A percentile compares a stretch with the other conserved stretches of the same genome.
Evolutionary conservation across 2,888 invertebrate genomes (phyloP).

Genomic region (Ommatoiulus sabulosus): DNA sequence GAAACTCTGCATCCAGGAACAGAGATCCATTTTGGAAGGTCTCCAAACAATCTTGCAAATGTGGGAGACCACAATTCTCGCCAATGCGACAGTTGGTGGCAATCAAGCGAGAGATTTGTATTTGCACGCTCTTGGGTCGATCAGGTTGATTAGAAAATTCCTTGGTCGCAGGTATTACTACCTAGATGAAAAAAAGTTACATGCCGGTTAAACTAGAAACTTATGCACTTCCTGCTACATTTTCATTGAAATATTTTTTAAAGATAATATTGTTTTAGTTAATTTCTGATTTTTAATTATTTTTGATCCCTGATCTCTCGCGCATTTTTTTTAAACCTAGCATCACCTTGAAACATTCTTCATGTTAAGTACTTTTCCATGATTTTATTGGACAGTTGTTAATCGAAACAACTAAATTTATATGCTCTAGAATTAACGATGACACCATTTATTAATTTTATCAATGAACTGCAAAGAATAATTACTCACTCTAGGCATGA

Average conservation of each 20-base stretch:
- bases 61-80: slow-evolving; percentile 73
- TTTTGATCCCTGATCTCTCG: too few relatives aligned
- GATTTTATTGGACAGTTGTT: too few relatives aligned
- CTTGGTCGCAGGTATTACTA: slow-evolving; percentile 81
- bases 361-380: too few relatives aligned
- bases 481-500: slow-evolving; percentile 86
- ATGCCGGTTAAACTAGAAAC: neutral
- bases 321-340: too few relatives aligned
- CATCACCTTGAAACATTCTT: too few relatives aligned
- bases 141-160: slow-evolving; percentile 86
- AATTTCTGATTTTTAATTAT: too few relatives aligned
- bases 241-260: too few relatives aligned
- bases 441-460: neutral
- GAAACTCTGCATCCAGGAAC: slow-evolving; percentile 83
- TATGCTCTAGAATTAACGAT: neutral
- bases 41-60: slow-evolving; percentile 83
- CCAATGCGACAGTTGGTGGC: slow-evolving; percentile 77
- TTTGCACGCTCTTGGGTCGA: slow-evolving; percentile 86
- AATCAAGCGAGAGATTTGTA: slow-evolving; percentile 82
- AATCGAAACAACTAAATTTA: too few relatives aligned
- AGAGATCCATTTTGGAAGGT: slow-evolving; percentile 80
- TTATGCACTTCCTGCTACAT: too few relatives aligned
- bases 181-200: slow-evolving; percentile 65
- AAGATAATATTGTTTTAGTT: too few relatives aligned
- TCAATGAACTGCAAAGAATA: neutral